Conservation (phyloP, 1,140 invertebrate species). For the Cataglyphis hispanica region DNA sequence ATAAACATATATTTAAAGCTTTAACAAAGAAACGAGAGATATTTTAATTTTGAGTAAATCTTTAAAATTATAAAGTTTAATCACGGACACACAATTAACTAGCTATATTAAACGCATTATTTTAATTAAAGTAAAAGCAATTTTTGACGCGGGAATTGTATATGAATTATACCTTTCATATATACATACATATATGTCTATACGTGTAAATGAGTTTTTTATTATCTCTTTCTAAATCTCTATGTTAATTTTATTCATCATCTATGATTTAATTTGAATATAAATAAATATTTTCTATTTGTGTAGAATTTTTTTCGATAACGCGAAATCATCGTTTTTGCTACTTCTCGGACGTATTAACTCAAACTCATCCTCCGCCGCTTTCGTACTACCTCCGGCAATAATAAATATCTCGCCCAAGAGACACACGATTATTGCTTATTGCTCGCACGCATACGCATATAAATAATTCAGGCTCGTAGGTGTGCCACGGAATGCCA, state of each 20-base stretch:
- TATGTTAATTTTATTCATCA: not conserved
- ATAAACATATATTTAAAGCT: not conserved
- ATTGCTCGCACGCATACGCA: slow-evolving; percentile 41
- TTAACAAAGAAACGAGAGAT: not conserved
- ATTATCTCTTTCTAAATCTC: not conserved
- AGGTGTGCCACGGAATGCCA: slow-evolving; percentile 11
- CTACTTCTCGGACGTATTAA: slow-evolving; percentile 49
- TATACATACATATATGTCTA: not conserved
- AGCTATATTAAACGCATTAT: not conserved
- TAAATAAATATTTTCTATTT: not conserved
- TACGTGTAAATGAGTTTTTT: not conserved
- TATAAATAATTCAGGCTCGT: slow-evolving; percentile 54
- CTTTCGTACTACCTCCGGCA: slow-evolving; percentile 50
- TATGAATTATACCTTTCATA: not conserved
- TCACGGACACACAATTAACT: not conserved
- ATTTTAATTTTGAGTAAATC: not conserved
- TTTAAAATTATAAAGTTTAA: not conserved
- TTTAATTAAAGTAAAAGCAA: slow-evolving; percentile 14
- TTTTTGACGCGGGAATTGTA: not conserved
- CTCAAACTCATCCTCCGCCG: slow-evolving; percentile 49
- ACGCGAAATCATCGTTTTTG: slow-evolving; percentile 37
- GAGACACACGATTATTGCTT: slow-evolving; percentile 63
- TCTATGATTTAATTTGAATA: not conserved
- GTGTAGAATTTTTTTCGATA: slow-evolving; percentile 24
- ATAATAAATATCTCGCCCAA: slow-evolving; percentile 56